Percentiles rank a stretch among this genome's conserved stretches.
Conservation (phyloP, 2,888 invertebrate species). For the Idaea straminata region DNA sequence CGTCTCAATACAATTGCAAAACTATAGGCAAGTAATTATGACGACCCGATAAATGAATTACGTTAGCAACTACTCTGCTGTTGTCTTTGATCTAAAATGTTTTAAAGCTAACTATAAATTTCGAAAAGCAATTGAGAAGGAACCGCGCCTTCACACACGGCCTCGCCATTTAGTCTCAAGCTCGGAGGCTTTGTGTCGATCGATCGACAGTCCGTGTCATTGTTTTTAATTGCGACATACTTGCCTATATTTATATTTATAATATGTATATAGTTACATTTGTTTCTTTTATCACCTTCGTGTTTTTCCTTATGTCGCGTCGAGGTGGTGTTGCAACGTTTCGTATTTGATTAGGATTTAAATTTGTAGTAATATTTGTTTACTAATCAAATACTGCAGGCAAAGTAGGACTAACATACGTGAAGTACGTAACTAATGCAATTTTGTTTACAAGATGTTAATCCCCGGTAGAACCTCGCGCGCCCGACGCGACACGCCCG, state of each 20-base stretch:
- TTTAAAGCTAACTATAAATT: conserved; percentile 57
- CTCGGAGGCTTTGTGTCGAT: conserved; percentile 34
- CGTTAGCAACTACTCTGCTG: conserved; percentile 55
- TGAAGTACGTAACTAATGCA: conserved; percentile 59
- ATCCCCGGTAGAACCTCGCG: conserved; percentile 58
- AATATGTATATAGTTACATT: conserved; percentile 17
- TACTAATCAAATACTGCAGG: background rate
- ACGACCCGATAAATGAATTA: conserved; percentile 76
- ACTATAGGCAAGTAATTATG: conserved; percentile 51
- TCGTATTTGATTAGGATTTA: background rate
- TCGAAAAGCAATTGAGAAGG: conserved; percentile 44
- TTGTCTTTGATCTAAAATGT: conserved; percentile 53
- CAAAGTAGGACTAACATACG: conserved; percentile 4
- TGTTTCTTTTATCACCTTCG: conserved; percentile 24
- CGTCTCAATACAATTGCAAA: conserved; percentile 77
- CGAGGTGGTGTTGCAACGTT: conserved; percentile 2
- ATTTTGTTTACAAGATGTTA: conserved; percentile 77
- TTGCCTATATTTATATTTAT: conserved; percentile 11
- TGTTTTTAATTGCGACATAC: conserved; percentile 32
- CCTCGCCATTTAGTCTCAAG: conserved; percentile 42
- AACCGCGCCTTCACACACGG: conserved; percentile 36
- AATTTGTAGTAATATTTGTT: background rate
- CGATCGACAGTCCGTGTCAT: conserved; percentile 34
- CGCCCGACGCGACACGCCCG: conserved; percentile 53
- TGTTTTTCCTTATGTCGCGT: conserved; percentile 24